phyloP scores from a whole-genome alignment of 2,113 vertebrate genomes.

The Poeciliopsis occidentalis region DNA sequence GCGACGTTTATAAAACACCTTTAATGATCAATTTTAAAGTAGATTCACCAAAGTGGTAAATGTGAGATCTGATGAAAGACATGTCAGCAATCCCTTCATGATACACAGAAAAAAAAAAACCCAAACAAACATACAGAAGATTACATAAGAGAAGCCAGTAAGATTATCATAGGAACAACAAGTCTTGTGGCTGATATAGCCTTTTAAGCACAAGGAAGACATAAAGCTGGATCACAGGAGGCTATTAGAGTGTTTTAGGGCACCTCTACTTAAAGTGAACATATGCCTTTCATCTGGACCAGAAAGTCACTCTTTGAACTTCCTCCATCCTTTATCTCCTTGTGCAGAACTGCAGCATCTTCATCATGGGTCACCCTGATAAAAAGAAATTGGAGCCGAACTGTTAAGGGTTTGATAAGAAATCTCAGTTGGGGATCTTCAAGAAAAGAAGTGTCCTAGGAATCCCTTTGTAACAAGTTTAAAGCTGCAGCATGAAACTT shows the following conservation, averaged over 20 bases:
- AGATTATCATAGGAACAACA: background rate
- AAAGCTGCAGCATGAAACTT: background rate
- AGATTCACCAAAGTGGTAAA: slow-evolving; percentile 15
- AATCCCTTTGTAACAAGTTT: background rate
- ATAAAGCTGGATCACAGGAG: slow-evolving; percentile 29
- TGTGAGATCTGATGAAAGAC: background rate
- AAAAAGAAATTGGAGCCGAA: slow-evolving; percentile 3
- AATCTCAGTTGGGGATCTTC: slow-evolving; percentile 8
- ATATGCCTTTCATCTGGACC: slow-evolving; percentile 50
- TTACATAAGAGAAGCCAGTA: background rate
- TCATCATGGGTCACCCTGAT: slow-evolving; percentile 19
- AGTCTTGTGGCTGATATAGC: background rate
- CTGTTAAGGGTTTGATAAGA: slow-evolving; percentile 27
- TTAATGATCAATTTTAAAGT: background rate
- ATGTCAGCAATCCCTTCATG: background rate
- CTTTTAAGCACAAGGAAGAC: slow-evolving; percentile 26
- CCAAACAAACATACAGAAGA: background rate
- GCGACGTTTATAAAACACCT: slow-evolving; percentile 35
- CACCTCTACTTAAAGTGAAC: slow-evolving; percentile 67
- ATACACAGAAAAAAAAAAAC: background rate
- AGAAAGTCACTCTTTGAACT: slow-evolving; percentile 48
- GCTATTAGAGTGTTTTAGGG: slow-evolving; percentile 68
- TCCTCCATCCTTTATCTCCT: slow-evolving; percentile 41
- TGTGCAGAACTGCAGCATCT: slow-evolving; percentile 34
- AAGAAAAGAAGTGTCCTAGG: background rate